These are phyloP conservation scores for Nannoperca obscura DNA, from an alignment of 2,797 vertebrate genomes.

Conservation along the genomic window DNA sequence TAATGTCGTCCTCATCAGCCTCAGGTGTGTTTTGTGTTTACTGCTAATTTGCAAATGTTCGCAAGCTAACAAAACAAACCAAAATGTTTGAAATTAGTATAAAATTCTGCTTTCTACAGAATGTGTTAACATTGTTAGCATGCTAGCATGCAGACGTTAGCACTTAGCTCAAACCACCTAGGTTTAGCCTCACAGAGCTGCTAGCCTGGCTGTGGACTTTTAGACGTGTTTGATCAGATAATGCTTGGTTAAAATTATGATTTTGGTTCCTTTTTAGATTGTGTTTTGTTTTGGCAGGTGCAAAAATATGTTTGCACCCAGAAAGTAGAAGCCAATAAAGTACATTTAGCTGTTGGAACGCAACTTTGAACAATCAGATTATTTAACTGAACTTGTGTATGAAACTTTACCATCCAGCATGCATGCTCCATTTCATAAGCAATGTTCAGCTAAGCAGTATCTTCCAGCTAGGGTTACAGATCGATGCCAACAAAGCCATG, in stretches of 20 bases:
- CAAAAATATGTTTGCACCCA: neutral
- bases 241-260: neutral
- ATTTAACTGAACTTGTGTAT: slow-evolving; percentile 7
- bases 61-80: neutral
- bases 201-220: neutral
- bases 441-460: slow-evolving; percentile 19
- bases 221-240: neutral
- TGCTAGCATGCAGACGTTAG: neutral
- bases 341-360: neutral
- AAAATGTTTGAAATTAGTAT: neutral
- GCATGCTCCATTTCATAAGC: slow-evolving; percentile 35
- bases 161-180: neutral
- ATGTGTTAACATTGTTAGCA: neutral
- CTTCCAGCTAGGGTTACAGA: slow-evolving; percentile 25
- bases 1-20: neutral
- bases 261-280: neutral
- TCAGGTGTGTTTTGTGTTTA: neutral
- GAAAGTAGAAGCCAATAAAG: neutral
- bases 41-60: neutral
- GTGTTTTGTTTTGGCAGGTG: neutral
- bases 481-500: slow-evolving; percentile 38
- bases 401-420: slow-evolving; percentile 43
- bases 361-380: slow-evolving; percentile 1
- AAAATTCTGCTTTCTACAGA: too few relatives aligned
- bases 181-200: neutral